Evolutionary conservation across 2,888 invertebrate species (phyloP).

Genomic region (Dascillus cervinus): DNA sequence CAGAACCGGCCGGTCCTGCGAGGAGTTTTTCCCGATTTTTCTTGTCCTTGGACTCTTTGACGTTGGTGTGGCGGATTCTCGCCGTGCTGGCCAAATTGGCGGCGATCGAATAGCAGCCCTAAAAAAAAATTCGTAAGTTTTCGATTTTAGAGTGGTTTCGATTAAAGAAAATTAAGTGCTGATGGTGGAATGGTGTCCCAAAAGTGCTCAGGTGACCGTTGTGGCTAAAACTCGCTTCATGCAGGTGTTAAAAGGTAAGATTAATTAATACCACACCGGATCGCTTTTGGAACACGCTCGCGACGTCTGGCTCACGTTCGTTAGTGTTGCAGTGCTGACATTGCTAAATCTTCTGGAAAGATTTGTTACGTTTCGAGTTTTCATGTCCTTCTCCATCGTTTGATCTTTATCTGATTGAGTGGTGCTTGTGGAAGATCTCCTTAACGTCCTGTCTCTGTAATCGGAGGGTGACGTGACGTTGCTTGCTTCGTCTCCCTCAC

Average conservation of each 20-base stretch:
- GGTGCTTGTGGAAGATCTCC: slow-evolving; percentile 43
- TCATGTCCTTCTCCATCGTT: slow-evolving; percentile 29
- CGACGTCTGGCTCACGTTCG: slow-evolving; percentile 50
- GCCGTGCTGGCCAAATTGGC: slow-evolving; percentile 59
- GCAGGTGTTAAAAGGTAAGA: not conserved
- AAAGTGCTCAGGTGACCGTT: slow-evolving; percentile 32
- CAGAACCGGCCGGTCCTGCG: slow-evolving; percentile 55
- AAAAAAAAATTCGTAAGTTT: slow-evolving; percentile 14
- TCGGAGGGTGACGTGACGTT: slow-evolving; percentile 31
- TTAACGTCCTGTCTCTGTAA: slow-evolving; percentile 31
- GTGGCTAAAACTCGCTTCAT: not conserved
- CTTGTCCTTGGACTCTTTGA: slow-evolving; percentile 72
- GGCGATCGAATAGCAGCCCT: slow-evolving; percentile 70
- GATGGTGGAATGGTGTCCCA: slow-evolving; percentile 26
- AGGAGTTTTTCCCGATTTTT: slow-evolving; percentile 64
- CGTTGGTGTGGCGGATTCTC: slow-evolving; percentile 55
- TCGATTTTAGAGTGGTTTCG: too few relatives aligned
- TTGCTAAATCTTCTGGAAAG: slow-evolving; percentile 43
- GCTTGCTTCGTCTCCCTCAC: slow-evolving; percentile 30
- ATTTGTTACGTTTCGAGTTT: slow-evolving; percentile 7
- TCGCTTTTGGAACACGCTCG: slow-evolving; percentile 36
- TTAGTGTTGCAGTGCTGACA: slow-evolving; percentile 51
- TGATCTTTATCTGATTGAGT: slow-evolving; percentile 30
- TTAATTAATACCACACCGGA: slow-evolving; percentile 34
- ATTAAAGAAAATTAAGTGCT: slow-evolving; percentile 1